These are phyloP conservation scores for Drosophila subobscura DNA, from an alignment of 1,140 invertebrate species.

Conservation along the genomic window DNA sequence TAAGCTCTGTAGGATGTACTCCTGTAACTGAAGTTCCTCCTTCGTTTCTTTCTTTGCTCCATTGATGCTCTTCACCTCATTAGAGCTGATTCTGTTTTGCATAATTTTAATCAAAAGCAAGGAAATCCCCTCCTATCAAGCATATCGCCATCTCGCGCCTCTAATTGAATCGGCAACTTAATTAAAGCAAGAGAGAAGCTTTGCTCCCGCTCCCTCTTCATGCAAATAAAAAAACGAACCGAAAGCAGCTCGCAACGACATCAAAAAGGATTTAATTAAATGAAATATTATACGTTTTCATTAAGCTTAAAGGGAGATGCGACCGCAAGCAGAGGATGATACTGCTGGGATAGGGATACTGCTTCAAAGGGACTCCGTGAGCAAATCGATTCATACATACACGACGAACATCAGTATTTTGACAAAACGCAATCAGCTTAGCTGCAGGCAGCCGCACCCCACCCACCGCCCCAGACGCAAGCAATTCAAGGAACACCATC, in stretches of 20 bases:
- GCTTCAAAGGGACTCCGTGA: constrained; percentile 53
- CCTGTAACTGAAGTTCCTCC: too few relatives aligned
- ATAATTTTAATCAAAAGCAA: constrained; percentile 33
- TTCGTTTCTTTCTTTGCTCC: background rate
- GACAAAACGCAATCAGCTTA: constrained; percentile 71
- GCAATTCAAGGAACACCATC: constrained; percentile 4
- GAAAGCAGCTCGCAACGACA: constrained; percentile 29
- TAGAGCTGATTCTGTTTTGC: constrained; percentile 14
- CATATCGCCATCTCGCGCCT: constrained; percentile 28
- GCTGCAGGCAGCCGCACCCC: constrained; percentile 61
- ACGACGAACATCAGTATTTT: constrained; percentile 59
- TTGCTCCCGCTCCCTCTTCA: constrained; percentile 7
- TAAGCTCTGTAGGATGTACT: background rate
- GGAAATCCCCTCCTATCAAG: constrained; percentile 14
- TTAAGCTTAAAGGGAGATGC: constrained; percentile 49
- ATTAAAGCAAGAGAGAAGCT: constrained; percentile 50
- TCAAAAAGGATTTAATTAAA: constrained; percentile 75
- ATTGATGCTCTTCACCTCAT: background rate
- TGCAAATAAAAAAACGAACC: constrained; percentile 11
- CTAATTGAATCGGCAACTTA: constrained; percentile 59
- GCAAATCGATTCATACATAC: constrained; percentile 63
- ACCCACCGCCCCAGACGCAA: background rate
- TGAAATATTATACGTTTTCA: constrained; percentile 65
- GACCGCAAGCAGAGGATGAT: constrained; percentile 21
- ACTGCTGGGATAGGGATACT: constrained; percentile 13